Conservation (phyloP, 2,113 vertebrate genomes). For the Pomatorhinus ruficollis region DNA sequence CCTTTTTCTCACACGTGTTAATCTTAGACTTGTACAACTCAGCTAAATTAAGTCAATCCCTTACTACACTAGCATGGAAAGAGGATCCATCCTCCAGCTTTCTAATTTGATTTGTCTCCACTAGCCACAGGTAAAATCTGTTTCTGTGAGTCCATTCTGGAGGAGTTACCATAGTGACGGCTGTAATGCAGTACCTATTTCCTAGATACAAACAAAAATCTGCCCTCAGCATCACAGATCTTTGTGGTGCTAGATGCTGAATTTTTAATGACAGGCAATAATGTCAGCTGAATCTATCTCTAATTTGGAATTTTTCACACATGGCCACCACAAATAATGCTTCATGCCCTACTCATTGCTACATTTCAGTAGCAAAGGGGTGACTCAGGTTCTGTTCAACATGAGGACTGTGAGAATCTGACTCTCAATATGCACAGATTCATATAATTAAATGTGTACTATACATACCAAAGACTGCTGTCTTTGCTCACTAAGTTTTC, state of each 20-base stretch:
- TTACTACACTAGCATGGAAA: not conserved
- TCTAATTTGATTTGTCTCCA: slow-evolving; percentile 24
- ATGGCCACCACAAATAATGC: not conserved
- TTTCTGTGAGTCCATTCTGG: not conserved
- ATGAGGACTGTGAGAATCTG: not conserved
- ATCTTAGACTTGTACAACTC: not conserved
- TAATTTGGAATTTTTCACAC: not conserved
- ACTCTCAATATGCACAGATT: not conserved
- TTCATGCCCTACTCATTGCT: not conserved
- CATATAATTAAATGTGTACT: not conserved
- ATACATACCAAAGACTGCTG: not conserved
- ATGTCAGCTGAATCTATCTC: not conserved
- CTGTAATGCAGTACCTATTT: not conserved
- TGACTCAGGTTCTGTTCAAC: not conserved
- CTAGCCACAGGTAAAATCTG: slow-evolving; percentile 16
- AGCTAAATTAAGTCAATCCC: not conserved
- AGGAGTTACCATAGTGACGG: slow-evolving; percentile 50
- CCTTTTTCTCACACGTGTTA: not conserved
- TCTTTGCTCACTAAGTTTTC: not conserved
- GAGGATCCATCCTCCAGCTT: not conserved
- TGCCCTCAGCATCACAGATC: not conserved
- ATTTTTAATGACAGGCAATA: slow-evolving; percentile 20
- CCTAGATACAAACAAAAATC: slow-evolving; percentile 19
- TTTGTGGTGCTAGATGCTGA: not conserved
- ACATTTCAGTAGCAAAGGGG: not conserved